Percentiles rank a stretch among this genome's conserved stretches.
phyloP scores from a whole-genome alignment of 2,113 vertebrate genomes.

The Thalassoma bifasciatum region DNA sequence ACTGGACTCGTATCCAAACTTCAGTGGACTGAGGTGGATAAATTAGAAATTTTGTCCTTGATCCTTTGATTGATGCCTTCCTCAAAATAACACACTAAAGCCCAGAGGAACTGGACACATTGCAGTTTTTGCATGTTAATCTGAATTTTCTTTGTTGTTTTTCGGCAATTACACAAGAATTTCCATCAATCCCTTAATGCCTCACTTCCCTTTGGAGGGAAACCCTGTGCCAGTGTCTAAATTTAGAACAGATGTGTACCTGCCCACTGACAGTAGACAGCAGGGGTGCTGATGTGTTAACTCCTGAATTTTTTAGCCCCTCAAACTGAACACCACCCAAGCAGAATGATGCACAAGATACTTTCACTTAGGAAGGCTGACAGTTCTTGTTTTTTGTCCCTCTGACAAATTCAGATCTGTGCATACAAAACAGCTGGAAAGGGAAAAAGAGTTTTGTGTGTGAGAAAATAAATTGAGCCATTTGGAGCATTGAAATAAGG shows the following conservation, averaged over 20 bases:
- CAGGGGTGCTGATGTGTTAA: constrained; percentile 17
- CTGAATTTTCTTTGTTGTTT: background rate
- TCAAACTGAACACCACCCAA: constrained; percentile 14
- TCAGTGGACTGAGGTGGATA: constrained; percentile 17
- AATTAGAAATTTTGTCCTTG: constrained; percentile 32
- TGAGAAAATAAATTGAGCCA: background rate
- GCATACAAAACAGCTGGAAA: background rate
- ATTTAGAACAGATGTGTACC: constrained; percentile 10
- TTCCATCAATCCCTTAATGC: background rate
- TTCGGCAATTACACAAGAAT: background rate
- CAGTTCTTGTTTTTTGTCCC: background rate
- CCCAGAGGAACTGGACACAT: background rate
- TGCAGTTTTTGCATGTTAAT: background rate
- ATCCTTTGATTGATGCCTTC: constrained; percentile 18
- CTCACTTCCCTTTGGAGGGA: constrained; percentile 2
- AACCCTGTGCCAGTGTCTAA: constrained; percentile 21
- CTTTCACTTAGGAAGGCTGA: constrained; percentile 5
- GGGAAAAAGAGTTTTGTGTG: background rate
- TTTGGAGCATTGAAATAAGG: background rate
- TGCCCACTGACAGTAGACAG: background rate
- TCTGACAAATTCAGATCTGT: constrained; percentile 6
- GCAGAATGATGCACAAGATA: constrained; percentile 37
- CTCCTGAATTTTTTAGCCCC: constrained; percentile 64
- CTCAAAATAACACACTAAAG: background rate
- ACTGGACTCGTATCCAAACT: constrained; percentile 35